Evolutionary conservation across 2,888 invertebrate genomes (phyloP), one percentile per base, ranked within the genome.

Genomic region (Troides helena): DNA sequence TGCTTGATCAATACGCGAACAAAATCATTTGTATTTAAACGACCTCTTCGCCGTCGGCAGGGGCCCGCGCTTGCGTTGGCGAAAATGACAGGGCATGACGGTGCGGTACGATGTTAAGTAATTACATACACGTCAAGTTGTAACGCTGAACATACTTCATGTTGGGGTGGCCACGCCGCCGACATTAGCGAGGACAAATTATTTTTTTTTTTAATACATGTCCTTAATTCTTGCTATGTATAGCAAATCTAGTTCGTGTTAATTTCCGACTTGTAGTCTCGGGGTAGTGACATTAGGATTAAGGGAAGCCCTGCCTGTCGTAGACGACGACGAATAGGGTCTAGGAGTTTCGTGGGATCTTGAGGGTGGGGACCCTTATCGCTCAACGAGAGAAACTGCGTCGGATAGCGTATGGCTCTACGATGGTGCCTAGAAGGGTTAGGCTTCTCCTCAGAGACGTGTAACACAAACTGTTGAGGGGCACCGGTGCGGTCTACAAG

Each of bases 31-130:
- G 63, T 67, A 67, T 70, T 67, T 64, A 53, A 67, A 56, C 67
- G 60, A 62, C 67, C 63, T 64, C 61, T 59, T 58, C 60, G 64
- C 69, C 70, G 60, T 58, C 39, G n/a, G 18, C 60, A 21, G 7
- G 56, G 43, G 63, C 53, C 23, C 66, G 59, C 50, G 53, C 43
- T 63, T 63, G 80, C 74, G 81, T 81, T 81, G 81, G 83, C 85
- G 83, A 82, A 89, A 89, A 88, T 91, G 91, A 90, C 90, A 88
- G 81, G 82, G 91, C 90, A 90, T 90, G 90, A 91, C 88, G 85
- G 74, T 83, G 88, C 90, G 82, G 78, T 83, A 77, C 81, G 80
- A 78, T 78, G 78, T 83, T 90, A 90, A 91, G 91, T 91, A 90
- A 90, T 90, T 90, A 90, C 89, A 86, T 85, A 86, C 87, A 84